Evolutionary conservation across 2,888 invertebrate genomes (phyloP), one percentile per base, ranked within the genome.

Genomic region (Acronicta aceris): DNA sequence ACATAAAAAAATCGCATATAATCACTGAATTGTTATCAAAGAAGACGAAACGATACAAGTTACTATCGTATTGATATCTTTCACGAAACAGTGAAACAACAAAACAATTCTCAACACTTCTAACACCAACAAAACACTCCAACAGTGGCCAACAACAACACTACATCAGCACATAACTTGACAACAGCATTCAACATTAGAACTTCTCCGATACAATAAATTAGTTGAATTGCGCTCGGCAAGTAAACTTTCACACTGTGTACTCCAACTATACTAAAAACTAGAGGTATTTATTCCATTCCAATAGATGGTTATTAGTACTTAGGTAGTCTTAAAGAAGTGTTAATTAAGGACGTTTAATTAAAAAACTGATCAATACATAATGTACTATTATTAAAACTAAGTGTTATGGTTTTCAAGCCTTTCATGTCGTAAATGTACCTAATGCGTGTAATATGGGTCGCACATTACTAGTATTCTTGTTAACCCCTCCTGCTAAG

Each of bases 191-290:
- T 45, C 46, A 59, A 45, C 51, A 52, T 52, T 38, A 12, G 46
- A 64, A 61, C 56, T 67, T 57, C 30, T 42, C 17, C 53, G 46
- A 65, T 67, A 59, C 59, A 65, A 65, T 58, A 42, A 58, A 71
- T 65, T 52, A n/a, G 41, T 53, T 30, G 41, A 42, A 52, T 45
- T 71, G 41, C 17, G 49, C 16, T 58, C 9, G 12, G 6, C 6
- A 30, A 53, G 5, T 57, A 15, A 16, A 36, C 36, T 52, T 52
- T 45, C 25, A 52, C 2, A 12, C 33, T 33, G 3, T 21, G 13
- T 3, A 9, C n/a, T 50, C 46, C 8, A 16, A 3, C 5, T 38
- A 4, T 8, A 50, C 16, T 54, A 17, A 12, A 25, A 33, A 27
- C 12, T 12, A 43, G 13, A 7, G 13, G 13, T n/a, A 25, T 17